These are phyloP conservation scores for Sphaerophoria taeniata DNA, from an alignment of 2,888 invertebrate species.

Conservation along the genomic window DNA sequence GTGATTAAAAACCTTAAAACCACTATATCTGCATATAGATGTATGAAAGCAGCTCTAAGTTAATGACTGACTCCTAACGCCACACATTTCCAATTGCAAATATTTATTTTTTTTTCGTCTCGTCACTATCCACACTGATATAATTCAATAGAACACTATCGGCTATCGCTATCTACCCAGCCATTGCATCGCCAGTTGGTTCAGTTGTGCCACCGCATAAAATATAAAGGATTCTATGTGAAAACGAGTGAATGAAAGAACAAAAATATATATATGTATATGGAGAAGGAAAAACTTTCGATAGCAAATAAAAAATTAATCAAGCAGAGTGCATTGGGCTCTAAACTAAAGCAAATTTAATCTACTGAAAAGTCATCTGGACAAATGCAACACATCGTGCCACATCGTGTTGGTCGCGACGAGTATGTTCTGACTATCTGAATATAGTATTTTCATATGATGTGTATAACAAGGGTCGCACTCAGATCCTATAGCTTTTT, in stretches of 20 bases:
- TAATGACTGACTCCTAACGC: constrained; percentile 1
- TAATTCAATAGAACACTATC: constrained; percentile 49
- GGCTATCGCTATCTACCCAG: constrained; percentile 30
- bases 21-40: too few species aligned
- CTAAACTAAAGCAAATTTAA: constrained; percentile 74
- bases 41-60: too few species aligned
- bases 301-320: constrained; percentile 74
- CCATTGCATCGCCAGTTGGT: constrained; percentile 28
- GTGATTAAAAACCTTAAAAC: too few species aligned
- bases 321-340: constrained; percentile 73
- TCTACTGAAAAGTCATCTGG: constrained; percentile 73
- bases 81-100: constrained; percentile 69
- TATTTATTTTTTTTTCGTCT: constrained; percentile 63
- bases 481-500: too few species aligned
- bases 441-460: constrained; percentile 10
- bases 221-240: constrained; percentile 37
- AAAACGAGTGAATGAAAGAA: neutral
- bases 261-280: constrained; percentile 28
- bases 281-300: neutral
- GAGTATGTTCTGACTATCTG: neutral
- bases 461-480: constrained; percentile 17
- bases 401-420: constrained; percentile 4
- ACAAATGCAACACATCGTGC: constrained; percentile 56
- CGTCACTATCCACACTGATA: constrained; percentile 57
- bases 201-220: constrained; percentile 58